Conservation (phyloP, 2,888 invertebrate species). For the Mycalesis mineus region DNA sequence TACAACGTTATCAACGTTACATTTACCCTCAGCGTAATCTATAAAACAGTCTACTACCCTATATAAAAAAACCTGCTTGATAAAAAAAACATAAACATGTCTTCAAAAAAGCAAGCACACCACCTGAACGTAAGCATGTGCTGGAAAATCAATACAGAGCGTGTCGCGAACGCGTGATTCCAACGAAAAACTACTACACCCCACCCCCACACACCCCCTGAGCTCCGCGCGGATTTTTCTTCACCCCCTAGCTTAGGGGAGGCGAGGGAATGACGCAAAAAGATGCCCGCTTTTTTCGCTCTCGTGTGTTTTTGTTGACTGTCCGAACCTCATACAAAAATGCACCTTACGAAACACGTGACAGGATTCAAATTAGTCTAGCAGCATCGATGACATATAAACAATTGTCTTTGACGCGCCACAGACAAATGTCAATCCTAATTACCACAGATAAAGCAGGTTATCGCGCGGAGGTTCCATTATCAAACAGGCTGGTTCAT, state of each 20-base stretch:
- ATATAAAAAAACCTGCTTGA: background rate
- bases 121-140: constrained; percentile 69
- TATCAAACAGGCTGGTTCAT: constrained; percentile 53
- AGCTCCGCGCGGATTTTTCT: constrained; percentile 54
- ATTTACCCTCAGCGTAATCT: too few species aligned
- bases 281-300: constrained; percentile 70
- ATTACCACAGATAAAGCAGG: constrained; percentile 19
- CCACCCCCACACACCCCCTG: constrained; percentile 39
- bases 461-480: constrained; percentile 30
- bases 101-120: constrained; percentile 36
- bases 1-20: background rate
- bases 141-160: constrained; percentile 72
- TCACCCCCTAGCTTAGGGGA: constrained; percentile 65
- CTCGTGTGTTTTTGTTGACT: constrained; percentile 70
- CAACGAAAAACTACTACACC: constrained; percentile 74
- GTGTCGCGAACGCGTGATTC: constrained; percentile 74
- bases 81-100: constrained; percentile 23
- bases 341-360: constrained; percentile 26
- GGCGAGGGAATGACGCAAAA: constrained; percentile 66
- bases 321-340: constrained; percentile 32
- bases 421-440: constrained; percentile 36
- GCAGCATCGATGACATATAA: constrained; percentile 48
- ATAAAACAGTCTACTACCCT: background rate
- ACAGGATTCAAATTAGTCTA: constrained; percentile 35
- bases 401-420: constrained; percentile 52